Conservation (phyloP, 2,888 invertebrate genomes). For the Drosophila anomelani region DNA sequence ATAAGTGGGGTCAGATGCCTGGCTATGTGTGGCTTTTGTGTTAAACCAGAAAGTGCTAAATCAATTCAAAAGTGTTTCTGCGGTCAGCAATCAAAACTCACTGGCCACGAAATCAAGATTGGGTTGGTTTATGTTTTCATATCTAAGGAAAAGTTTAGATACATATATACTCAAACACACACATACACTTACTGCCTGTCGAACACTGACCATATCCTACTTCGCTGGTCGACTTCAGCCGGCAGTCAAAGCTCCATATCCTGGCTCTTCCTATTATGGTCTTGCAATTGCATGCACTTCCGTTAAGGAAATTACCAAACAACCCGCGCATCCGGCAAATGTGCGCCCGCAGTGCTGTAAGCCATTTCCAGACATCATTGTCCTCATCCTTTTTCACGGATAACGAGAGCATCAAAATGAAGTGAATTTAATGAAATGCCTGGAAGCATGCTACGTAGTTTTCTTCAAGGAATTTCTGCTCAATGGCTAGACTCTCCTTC, state of each 20-base stretch:
- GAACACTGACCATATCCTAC: conserved; percentile 22
- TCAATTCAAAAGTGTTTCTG: conserved; percentile 62
- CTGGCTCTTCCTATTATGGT: conserved; percentile 31
- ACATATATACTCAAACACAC: not conserved
- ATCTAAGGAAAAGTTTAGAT: conserved; percentile 55
- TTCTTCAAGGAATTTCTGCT: conserved; percentile 12
- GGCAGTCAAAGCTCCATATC: conserved; percentile 23
- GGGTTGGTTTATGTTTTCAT: conserved; percentile 34
- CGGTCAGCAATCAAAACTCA: conserved; percentile 44
- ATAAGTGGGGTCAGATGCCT: not conserved
- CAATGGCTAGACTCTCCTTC: conserved; percentile 1
- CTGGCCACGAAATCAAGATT: conserved; percentile 12
- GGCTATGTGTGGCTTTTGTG: conserved; percentile 35
- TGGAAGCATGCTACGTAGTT: conserved; percentile 60
- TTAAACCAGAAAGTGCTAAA: conserved; percentile 53
- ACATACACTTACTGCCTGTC: conserved; percentile 7
- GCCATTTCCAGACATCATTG: conserved; percentile 51
- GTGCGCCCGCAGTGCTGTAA: conserved; percentile 65
- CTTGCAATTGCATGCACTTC: conserved; percentile 69
- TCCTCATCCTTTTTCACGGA: conserved; percentile 42
- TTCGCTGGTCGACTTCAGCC: conserved; percentile 5
- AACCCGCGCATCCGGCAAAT: conserved; percentile 75
- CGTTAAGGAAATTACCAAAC: conserved; percentile 77
- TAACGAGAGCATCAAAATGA: conserved; percentile 53
- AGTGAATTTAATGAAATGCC: conserved; percentile 73